Evolutionary conservation across 2,113 vertebrate species (phyloP).

Genomic region (Poeciliopsis turrubarensis): DNA sequence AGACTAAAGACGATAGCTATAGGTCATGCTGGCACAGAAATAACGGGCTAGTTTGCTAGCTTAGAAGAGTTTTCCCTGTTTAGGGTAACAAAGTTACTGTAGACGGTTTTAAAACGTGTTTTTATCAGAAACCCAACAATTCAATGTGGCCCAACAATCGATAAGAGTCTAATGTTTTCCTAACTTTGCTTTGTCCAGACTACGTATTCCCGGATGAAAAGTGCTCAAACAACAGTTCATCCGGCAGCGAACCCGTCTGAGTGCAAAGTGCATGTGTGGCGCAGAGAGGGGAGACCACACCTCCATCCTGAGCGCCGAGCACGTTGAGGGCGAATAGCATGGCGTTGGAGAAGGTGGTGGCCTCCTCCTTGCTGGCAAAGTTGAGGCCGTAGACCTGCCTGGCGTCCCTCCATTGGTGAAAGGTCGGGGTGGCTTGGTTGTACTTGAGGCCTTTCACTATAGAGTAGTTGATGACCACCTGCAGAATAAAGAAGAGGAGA

Average conservation of each 20-base stretch:
- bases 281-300: constrained; percentile 43
- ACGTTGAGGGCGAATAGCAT: constrained; percentile 82
- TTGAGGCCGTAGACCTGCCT: constrained; percentile 83
- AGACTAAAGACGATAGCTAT: too few relatives aligned
- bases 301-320: constrained; percentile 81
- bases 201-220: background rate
- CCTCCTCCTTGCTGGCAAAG: constrained; percentile 83
- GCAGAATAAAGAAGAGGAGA: background rate
- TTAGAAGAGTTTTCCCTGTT: background rate
- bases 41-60: too few relatives aligned
- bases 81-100: background rate
- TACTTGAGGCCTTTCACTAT: constrained; percentile 84
- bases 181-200: background rate
- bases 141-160: background rate
- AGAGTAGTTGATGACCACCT: constrained; percentile 84
- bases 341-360: constrained; percentile 82
- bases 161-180: background rate
- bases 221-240: background rate
- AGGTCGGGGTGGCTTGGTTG: constrained; percentile 82
- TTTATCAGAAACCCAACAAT: background rate
- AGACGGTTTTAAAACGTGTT: background rate
- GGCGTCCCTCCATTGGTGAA: constrained; percentile 83
- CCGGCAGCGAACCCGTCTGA: background rate
- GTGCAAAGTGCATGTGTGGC: background rate
- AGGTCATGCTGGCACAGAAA: too few relatives aligned